Conservation (phyloP, 1,140 invertebrate genomes). For the Drosophila pruinosa region DNA sequence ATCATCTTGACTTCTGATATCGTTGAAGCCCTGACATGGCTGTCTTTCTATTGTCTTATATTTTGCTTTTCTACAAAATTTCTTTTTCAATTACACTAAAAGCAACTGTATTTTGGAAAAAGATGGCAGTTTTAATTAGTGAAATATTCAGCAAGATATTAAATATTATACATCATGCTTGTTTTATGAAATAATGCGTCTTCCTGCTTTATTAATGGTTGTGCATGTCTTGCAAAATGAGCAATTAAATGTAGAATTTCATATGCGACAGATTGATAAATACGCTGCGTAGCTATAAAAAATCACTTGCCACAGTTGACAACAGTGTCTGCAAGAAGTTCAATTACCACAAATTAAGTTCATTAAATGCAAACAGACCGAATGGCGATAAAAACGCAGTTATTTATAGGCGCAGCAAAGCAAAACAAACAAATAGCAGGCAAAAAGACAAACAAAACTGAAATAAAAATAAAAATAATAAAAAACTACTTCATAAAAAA, state of each 20-base stretch:
- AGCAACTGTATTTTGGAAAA: not conserved
- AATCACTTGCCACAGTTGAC: conserved; percentile 22
- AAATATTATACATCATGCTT: not conserved
- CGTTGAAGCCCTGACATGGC: too few relatives aligned
- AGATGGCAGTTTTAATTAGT: not conserved
- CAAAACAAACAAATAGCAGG: conserved; percentile 1
- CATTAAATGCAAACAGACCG: conserved; percentile 64
- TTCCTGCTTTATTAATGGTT: conserved; percentile 52
- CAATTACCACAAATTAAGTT: conserved; percentile 80
- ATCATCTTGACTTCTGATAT: too few relatives aligned
- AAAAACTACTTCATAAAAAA: conserved; percentile 55
- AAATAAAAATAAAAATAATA: conserved; percentile 16
- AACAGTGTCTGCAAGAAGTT: conserved; percentile 40
- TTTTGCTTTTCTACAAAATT: too few relatives aligned
- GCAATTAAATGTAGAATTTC: conserved; percentile 54
- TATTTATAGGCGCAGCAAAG: conserved; percentile 70
- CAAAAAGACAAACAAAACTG: not conserved
- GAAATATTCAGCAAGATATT: not conserved
- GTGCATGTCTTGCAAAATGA: conserved; percentile 49
- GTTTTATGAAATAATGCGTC: conserved; percentile 6
- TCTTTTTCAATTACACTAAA: not conserved
- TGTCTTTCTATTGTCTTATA: too few relatives aligned
- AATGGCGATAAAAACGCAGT: conserved; percentile 64
- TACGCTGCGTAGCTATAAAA: conserved; percentile 7
- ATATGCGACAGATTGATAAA: conserved; percentile 47